phyloP scores from a whole-genome alignment of 2,888 invertebrate genomes.

The Aphidoletes aphidimyza region DNA sequence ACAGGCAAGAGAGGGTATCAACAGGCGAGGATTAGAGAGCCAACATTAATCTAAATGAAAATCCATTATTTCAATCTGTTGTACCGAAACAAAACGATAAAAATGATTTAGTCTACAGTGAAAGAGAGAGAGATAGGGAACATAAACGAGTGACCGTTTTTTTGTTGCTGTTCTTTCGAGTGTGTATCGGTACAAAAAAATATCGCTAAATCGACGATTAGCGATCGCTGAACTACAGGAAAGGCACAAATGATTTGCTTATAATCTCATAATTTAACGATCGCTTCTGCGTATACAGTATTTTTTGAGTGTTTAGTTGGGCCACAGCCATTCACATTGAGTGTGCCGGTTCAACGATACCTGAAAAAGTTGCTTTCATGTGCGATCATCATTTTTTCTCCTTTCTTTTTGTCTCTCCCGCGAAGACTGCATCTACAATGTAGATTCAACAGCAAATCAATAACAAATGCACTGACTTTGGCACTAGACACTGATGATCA shows the following conservation, averaged over 20 bases:
- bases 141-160: neutral
- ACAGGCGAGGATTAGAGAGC: neutral
- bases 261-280: constrained; percentile 37
- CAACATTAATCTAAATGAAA: constrained; percentile 51
- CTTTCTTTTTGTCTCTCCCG: too few relatives aligned
- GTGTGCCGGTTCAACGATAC: neutral
- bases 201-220: constrained; percentile 44
- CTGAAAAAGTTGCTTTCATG: neutral
- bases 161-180: neutral
- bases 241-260: constrained; percentile 37
- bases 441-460: constrained; percentile 43
- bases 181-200: neutral
- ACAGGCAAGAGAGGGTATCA: too few relatives aligned
- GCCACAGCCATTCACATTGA: too few relatives aligned
- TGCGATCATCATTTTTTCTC: neutral
- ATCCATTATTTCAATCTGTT: constrained; percentile 39
- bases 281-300: constrained; percentile 46
- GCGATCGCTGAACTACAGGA: constrained; percentile 2
- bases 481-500: neutral
- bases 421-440: too few relatives aligned
- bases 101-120: neutral
- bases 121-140: neutral
- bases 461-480: constrained; percentile 6
- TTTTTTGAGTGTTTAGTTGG: too few relatives aligned
- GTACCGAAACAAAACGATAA: too few relatives aligned